Evolutionary conservation across 2,888 invertebrate species (phyloP).

Genomic region (Mesopsocus fuscifrons): DNA sequence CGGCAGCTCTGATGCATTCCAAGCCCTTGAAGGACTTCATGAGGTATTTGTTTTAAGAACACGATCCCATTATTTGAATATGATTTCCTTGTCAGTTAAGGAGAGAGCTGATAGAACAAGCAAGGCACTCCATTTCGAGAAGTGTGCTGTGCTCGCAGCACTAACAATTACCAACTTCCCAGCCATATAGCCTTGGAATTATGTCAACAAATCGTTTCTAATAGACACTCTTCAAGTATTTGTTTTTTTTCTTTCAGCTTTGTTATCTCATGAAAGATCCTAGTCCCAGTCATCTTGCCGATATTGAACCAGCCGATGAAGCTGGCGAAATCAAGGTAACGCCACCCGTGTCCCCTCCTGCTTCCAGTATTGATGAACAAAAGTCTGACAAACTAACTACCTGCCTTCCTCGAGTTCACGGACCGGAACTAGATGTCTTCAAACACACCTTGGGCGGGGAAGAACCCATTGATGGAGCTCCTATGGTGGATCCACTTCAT

Average conservation of each 20-base stretch:
- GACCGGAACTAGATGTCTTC: background rate
- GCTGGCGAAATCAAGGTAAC: slow-evolving; percentile 28
- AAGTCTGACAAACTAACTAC: no score
- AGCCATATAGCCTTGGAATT: no score
- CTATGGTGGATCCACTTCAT: slow-evolving; percentile 10
- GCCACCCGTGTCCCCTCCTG: slow-evolving; percentile 19
- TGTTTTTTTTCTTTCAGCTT: slow-evolving; percentile 15
- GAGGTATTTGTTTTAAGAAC: slow-evolving; percentile 22
- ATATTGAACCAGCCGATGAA: slow-evolving; percentile 33
- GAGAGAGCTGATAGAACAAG: no score
- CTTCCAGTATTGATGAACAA: background rate
- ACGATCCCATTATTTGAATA: background rate
- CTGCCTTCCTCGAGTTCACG: background rate
- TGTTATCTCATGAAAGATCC: slow-evolving; percentile 22
- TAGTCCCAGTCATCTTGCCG: slow-evolving; percentile 29
- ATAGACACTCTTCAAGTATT: no score
- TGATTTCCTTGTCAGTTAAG: background rate
- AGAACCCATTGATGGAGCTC: slow-evolving; percentile 8
- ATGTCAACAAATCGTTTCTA: no score
- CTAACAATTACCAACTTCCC: no score
- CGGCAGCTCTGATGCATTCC: slow-evolving; percentile 22
- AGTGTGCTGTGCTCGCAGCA: no score
- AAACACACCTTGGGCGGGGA: background rate
- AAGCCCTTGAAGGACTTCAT: slow-evolving; percentile 29
- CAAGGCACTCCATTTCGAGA: no score